Base-by-base conservation (phyloP, 2,797 vertebrate species). In the Spinus pinus region DNA sequence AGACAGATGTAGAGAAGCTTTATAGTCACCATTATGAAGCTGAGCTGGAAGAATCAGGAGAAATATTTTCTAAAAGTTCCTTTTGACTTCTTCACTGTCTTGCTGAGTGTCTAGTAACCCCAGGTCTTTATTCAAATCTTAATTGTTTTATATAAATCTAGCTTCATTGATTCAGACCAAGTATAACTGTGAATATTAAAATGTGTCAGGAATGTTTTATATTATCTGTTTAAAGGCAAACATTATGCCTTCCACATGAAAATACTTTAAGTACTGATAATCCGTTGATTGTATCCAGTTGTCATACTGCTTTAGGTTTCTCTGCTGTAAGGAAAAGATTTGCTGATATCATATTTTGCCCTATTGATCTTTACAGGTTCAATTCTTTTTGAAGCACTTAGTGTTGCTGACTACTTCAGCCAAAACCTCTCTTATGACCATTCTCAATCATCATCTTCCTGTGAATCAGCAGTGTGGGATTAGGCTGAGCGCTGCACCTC, bases 391-490 rank as follows among this genome's bases (percentile, higher is more conserved):
- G 15, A 65, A 62, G 75, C 79, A 72, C 58, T 86, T 80, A 79
- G 35, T 30, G 30, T 67, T 47, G 16, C 78, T 91, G 60, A 80
- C 14, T 12, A 2, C 60, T 89, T 77, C 27, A 82, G 64, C 67
- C 66, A 69, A 67, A 93, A 91, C 21, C 57, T 90, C 42, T 46
- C n/a, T 80, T 41, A 46, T 57, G 60, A 78, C 50, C 0, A 0
- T 46, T 88, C 54, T 62, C 0, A 0, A 28, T 94, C 79, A 82
- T n/a, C 57, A 54, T 53, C 54, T 93, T 85, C 47, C 33, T 80
- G 41, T 94, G 92, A 95, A 88, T 95, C 90, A 95, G 89, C 85
- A 88, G 7, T 20, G n/a, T 39, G 72, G 46, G 41, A 19, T 65
- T 51, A 61, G 28, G 56, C 64, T 93, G 83, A 58, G 18, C 0